These are phyloP conservation scores for Notarius quadriscutis DNA, from an alignment of 2,113 vertebrate species.

Conservation along the genomic window DNA sequence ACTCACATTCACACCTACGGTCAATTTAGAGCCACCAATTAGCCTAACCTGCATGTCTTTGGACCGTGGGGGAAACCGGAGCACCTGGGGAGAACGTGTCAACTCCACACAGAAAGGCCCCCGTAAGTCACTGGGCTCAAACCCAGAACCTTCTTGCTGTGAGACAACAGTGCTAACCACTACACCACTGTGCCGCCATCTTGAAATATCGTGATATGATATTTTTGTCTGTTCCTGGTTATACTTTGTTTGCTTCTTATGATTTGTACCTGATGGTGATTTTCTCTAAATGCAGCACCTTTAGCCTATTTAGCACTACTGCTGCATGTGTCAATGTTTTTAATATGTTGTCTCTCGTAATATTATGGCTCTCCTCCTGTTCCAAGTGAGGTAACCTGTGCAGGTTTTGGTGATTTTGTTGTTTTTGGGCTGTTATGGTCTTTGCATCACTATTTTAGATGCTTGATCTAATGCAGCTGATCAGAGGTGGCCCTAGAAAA, in stretches of 20 bases:
- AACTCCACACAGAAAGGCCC: no score
- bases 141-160: no score
- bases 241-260: background rate
- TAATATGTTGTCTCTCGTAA: background rate
- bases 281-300: background rate
- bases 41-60: no score
- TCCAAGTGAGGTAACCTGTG: background rate
- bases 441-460: background rate
- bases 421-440: background rate
- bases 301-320: background rate
- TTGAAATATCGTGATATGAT: background rate
- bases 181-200: no score
- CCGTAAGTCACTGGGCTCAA: no score
- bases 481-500: slow-evolving; percentile 1
- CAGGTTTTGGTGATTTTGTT: background rate
- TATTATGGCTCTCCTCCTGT: background rate
- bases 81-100: no score
- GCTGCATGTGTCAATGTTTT: background rate
- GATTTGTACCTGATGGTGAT: background rate
- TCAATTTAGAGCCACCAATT: no score
- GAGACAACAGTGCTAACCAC: no score
- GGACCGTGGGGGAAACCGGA: no score
- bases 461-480: slow-evolving; percentile 22
- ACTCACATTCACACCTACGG: no score
- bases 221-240: background rate